Conservation (phyloP, 2,797 vertebrate genomes). For the Acipenser transmontanus region DNA sequence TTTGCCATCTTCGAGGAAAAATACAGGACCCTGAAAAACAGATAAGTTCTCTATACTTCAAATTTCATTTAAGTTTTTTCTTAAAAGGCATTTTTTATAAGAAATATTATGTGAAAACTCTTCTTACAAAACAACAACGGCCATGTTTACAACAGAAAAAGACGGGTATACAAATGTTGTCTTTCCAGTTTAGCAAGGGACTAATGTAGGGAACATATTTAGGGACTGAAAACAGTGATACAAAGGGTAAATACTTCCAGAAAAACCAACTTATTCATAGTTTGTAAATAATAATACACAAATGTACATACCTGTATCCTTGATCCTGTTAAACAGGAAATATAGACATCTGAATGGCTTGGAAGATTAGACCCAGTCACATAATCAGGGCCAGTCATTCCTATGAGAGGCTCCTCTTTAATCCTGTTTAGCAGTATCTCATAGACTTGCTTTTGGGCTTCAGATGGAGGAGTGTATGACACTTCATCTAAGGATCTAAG, state of each 20-base stretch:
- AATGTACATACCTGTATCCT: conserved; percentile 75
- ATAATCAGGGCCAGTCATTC: conserved; percentile 73
- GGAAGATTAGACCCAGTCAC: conserved; percentile 90
- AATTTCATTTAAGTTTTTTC: background rate
- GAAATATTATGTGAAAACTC: no score
- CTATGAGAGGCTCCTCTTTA: conserved; percentile 57
- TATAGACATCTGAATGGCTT: conserved; percentile 83
- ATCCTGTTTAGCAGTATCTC: conserved; percentile 60
- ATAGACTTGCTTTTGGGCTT: conserved; percentile 65
- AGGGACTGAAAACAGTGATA: no score
- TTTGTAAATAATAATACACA: background rate
- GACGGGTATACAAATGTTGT: no score
- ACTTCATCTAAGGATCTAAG: conserved; percentile 47
- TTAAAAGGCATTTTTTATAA: background rate
- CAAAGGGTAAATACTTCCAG: no score
- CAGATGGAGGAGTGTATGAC: conserved; percentile 59
- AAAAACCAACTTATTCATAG: no score
- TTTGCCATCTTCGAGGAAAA: conserved; percentile 90
- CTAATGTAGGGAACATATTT: no score
- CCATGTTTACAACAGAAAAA: no score
- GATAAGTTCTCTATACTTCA: background rate
- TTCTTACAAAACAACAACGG: no score
- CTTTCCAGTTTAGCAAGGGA: no score
- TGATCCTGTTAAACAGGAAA: conserved; percentile 86
- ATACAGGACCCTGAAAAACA: conserved; percentile 75